Base-by-base conservation (phyloP, 2,113 vertebrate genomes). In the Onychorhynchus coronatus region DNA sequence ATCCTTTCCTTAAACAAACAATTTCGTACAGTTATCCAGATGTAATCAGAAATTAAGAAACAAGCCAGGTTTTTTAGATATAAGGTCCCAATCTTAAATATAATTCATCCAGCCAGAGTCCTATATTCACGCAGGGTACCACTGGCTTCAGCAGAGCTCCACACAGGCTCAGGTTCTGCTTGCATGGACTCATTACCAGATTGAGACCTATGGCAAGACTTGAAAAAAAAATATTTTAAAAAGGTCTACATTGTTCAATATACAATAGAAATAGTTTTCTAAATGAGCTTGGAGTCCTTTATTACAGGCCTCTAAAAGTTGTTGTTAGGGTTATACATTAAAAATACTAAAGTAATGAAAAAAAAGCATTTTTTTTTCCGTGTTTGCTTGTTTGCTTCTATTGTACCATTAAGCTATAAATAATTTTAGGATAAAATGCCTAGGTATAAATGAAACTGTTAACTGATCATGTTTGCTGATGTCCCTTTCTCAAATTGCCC, bases 391-490 rank as follows among this genome's bases (percentile, higher is more conserved):
- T 93, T 97, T 97, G 88, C 88, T 96, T 96, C 98, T 98, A 98
- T 94, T 53, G 76, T 97, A 87, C 91, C 98, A 97, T 98, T 98
- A 98, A 97, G 90, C 98, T 98, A 98, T 97, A 97, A 98, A 98
- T 98, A 98, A 94, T 83, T 97, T 96, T 96, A 97, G 92, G 97
- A 98, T 97, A 98, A 96, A 97, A 98, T 95, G 96, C 96, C 98
- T 98, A 97, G 95, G 50, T 98, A 98, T 98, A 98, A 98, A 98
- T 97, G 98, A 95, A 96, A 98, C 72, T 89, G 97, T 97, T 98
- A 98, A 98, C 90, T 77, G 89, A 95, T 97, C 89, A 8, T 89
- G 91, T 89, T 92, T 96, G 95, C 90, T 95, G 97, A 97, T 96
- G 95, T 97, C 93, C 97, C 91, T 96, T 96, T 93, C 83, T 28